Base-by-base conservation (phyloP, 2,888 invertebrate species). In the Drosophila kokeensis region DNA sequence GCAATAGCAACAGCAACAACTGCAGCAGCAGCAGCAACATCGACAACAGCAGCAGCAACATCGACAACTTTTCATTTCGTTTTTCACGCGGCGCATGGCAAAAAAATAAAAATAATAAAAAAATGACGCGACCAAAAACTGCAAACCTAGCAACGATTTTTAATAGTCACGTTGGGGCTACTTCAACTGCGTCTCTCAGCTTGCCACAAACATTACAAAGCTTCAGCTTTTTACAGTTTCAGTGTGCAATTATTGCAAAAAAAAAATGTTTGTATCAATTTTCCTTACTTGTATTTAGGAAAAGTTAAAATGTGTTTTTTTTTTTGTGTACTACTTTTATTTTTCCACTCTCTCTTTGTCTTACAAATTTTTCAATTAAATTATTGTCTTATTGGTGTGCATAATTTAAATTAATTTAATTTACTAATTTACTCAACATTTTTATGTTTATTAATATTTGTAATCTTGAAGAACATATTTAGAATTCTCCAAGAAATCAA, bases 21-120 rank as follows among this genome's bases (percentile, higher is more conserved):
- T 10, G 24, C 21, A 32, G n/a, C 70, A 42, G 36, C 52, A 13
- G 30, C 21, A 32, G 48, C 66, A 54, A 15, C 45, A 21, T 74
- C 89, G 85, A 7, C 42, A 11, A 10, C 42, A 24, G 27, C 48
- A 21, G 52, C 69, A 58, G 55, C 77, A 49, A 57, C 53, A 88
- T 88, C 90, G 90, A 90, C 90, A 83, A 87, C 83, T 89, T 79
- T 75, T 85, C 82, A 63, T 78, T 68, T 68, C 68, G 72, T 71
- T 68, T 76, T 80, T 83, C 89, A 87, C 89, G 87, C 87, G 82
- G 84, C 82, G 73, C 87, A 89, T 61, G 69, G 69, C 82, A 45
- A 45, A 42, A 57, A 54, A 53, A 52, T 13, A 45, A 60, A 62
- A 40, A 52, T 29, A 63, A 53, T 8, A 45, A 58, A 59, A 55